Conservation (phyloP, 2,888 invertebrate species). For the Augiades crinisus region DNA sequence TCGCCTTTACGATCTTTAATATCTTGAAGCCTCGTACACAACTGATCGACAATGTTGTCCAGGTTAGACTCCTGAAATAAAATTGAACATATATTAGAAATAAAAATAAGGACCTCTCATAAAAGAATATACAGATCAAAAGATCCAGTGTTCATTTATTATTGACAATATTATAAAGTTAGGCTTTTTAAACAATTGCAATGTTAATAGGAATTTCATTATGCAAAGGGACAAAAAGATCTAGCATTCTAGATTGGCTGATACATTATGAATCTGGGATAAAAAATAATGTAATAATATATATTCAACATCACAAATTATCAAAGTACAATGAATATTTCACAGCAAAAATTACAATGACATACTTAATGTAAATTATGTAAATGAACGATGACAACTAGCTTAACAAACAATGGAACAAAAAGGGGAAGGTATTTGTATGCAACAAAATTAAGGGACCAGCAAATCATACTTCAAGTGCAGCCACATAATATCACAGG, state of each 20-base stretch:
- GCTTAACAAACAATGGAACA: constrained; percentile 56
- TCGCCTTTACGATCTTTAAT: constrained; percentile 75
- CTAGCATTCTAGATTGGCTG: neutral
- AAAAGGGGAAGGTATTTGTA: constrained; percentile 53
- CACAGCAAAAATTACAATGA: neutral
- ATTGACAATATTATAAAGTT: neutral
- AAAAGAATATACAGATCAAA: too few species aligned
- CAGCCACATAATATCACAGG: constrained; percentile 55
- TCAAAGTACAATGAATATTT: neutral
- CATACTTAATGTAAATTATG: constrained; percentile 1
- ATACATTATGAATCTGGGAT: neutral
- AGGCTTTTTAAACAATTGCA: neutral
- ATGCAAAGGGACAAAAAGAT: neutral
- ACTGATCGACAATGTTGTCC: constrained; percentile 91
- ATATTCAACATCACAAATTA: neutral
- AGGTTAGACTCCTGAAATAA: constrained; percentile 87
- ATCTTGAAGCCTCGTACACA: constrained; percentile 89
- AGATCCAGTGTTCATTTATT: neutral
- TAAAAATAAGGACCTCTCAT: too few species aligned
- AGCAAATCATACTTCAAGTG: constrained; percentile 46
- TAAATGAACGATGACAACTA: constrained; percentile 21
- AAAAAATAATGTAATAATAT: too few species aligned
- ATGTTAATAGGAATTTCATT: neutral
- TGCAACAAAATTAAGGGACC: constrained; percentile 50
- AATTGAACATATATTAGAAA: constrained; percentile 5